Base-by-base conservation (phyloP, 2,888 invertebrate genomes). In the Lathronympha strigana region DNA sequence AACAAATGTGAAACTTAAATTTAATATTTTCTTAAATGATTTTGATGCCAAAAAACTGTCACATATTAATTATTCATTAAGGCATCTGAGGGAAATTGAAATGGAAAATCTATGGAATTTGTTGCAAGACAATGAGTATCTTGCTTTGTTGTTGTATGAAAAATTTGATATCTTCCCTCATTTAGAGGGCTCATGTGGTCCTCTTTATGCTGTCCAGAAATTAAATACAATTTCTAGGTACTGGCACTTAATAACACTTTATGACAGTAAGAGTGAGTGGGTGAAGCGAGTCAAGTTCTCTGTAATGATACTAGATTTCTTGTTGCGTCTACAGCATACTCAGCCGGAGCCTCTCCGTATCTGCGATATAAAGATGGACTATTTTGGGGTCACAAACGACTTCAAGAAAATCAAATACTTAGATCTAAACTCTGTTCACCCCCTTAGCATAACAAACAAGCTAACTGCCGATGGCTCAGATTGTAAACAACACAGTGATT, bases 361-460 rank as follows among this genome's bases (percentile, higher is more conserved):
- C 23, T 96, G 96, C 81, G 95, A 95, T 84, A 88, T 95, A 0
- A 95, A 95, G 81, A 84, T 94, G 67, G 93, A 93, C 67, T 94
- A 95, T 77, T 95, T 95, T 81, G 95, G 95, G 0, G 76, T 94
- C 0, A 88, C 93, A 1, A 81, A 84, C 40, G 90, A 90, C 43
- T 83, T 82, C 11, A 90, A 88, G 68, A 92, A 88, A 71, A 80
- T 94, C n/a, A 93, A 94, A 81, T 93, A 94, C 69, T 82, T 95
- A 31, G 94, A 95, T 81, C 82, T 94, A 21, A 94, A 95, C 72
- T 93, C 93, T 1, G 93, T 94, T 3, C 93, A 94, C 73, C 94
- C 94, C 15, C 86, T 88, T 61, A 90, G 93, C 6, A 84, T 93
- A 23, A 86, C 93, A 6, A 90, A 89, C 72, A 87, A 82, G 57